Evolutionary conservation across 2,113 vertebrate genomes (phyloP), one percentile per base, ranked within the genome.

Genomic region (Mellivora capensis): DNA sequence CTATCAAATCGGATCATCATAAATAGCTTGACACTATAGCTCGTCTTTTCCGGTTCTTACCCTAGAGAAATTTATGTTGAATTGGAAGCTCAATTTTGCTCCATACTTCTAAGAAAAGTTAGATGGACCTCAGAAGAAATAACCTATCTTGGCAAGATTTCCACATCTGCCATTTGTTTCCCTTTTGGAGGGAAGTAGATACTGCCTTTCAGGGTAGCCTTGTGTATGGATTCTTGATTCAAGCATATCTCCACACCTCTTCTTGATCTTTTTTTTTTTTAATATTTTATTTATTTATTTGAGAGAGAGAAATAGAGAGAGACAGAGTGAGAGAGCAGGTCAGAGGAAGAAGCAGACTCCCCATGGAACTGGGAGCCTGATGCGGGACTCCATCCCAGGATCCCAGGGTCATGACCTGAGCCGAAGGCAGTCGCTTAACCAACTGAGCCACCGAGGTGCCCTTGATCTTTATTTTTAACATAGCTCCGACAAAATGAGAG

Each of bases 1-100:
- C 67, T 84, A 97, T 97, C 86, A 95, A 64, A 81, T 91, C 71
- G 88, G 67, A 97, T 97, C 80, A 96, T 59, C 89, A 89, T 93
- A 91, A 97, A 90, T 94, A 91, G 67, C 47, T 42, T 96, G 93
- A 97, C 25, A 82, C 15, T 88, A 34, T 4, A 93, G 74, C 74
- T 94, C 14, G 3, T 88, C 71, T 77, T 89, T 62, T 72, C 84
- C 61, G 76, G n/a, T 95, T 92, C 42, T 20, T 96, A 64, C 59
- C 81, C 86, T 9, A 49, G 94, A 96, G 82, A 77, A 93, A 95
- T 94, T 93, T 93, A 59, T 80, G 27, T 91, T 82, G 62, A 89
- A 89, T 67, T 95, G 85, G 67, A 84, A 52, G 61, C 44, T 97
- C 61, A 84, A 21, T 96, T 96, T 97, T 98, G 67, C 83, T 94